Base-by-base conservation (phyloP, 2,888 invertebrate species). In the Punctoribates punctum region DNA sequence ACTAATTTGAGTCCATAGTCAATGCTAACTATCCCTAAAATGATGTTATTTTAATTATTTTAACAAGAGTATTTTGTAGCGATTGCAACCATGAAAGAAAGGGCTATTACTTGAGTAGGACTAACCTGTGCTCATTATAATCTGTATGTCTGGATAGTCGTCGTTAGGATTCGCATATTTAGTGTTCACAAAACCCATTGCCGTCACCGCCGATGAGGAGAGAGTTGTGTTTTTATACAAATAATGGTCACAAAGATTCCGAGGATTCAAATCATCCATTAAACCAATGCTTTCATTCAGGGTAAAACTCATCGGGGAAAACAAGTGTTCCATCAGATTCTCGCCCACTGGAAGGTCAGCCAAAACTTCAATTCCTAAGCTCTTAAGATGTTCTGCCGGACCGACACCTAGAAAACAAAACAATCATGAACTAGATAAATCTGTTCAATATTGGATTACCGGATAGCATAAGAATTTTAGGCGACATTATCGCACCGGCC, bases 121-220 rank as follows among this genome's bases (percentile, higher is more conserved):
- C n/a, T n/a, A n/a, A n/a, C n/a, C n/a, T n/a, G n/a, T n/a, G n/a
- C n/a, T n/a, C n/a, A n/a, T n/a, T n/a, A n/a, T n/a, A n/a, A n/a
- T n/a, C n/a, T 93, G 92, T 79, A 94, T 92, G 82, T 94, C 94
- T 0, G 94, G 94, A 92, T 93, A 94, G 83, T 94, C 94, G 75
- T 93, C 91, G 0, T 89, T 88, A 73, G 25, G 67, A 73, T 81
- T 94, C 0, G 91, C 92, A 82, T 93, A 94, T 84, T 93, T 94
- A 0, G 94, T 93, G 46, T 90, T 90, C n/a, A 94, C 90, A 83
- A 94, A 94, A 1, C 91, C 94, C 74, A 94, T n/a, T n/a, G 85
- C 0, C 92, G 93, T 85, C 94, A 94, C 8, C 94, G 89, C 93
- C 0, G 93, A 85, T 0, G 91, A 90, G 0, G 93, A 93, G 91